Percentiles rank a stretch among this genome's conserved stretches.
phyloP scores from a whole-genome alignment of 2,888 invertebrate species.

The Eupelmus urozonus region DNA sequence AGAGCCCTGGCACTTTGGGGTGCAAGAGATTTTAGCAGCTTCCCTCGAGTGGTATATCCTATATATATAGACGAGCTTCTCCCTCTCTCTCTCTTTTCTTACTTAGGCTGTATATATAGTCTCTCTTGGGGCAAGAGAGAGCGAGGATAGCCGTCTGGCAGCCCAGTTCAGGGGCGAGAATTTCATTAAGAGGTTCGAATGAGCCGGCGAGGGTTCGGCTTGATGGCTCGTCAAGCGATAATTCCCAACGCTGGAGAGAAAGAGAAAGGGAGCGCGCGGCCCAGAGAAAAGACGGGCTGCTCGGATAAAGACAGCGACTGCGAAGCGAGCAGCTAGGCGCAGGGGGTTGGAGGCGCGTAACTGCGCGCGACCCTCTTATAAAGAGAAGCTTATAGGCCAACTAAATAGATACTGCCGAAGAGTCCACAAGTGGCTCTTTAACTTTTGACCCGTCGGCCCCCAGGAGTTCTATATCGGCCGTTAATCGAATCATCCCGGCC shows the following conservation, averaged over 20 bases:
- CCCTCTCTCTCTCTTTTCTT: constrained; percentile 59
- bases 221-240: constrained; percentile 78
- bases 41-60: constrained; percentile 71
- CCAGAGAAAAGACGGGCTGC: too few species aligned
- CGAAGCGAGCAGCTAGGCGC: constrained; percentile 31
- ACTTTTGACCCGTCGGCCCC: constrained; percentile 74
- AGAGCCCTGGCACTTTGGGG: constrained; percentile 76
- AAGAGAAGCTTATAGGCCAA: constrained; percentile 77
- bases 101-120: constrained; percentile 35
- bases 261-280: too few species aligned
- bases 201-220: constrained; percentile 74
- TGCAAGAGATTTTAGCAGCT: constrained; percentile 76
- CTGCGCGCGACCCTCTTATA: constrained; percentile 72
- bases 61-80: constrained; percentile 60
- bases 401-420: constrained; percentile 76
- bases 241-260: constrained; percentile 73
- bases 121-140: constrained; percentile 68
- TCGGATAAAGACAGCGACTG: too few species aligned
- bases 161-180: constrained; percentile 75
- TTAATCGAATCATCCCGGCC: constrained; percentile 74
- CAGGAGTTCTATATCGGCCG: constrained; percentile 70
- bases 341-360: constrained; percentile 48
- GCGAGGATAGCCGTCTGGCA: constrained; percentile 72
- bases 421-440: constrained; percentile 78
- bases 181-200: constrained; percentile 78